These are phyloP conservation scores for Nannospalax galili DNA, from an alignment of 2,113 vertebrate genomes.

Conservation along the genomic window DNA sequence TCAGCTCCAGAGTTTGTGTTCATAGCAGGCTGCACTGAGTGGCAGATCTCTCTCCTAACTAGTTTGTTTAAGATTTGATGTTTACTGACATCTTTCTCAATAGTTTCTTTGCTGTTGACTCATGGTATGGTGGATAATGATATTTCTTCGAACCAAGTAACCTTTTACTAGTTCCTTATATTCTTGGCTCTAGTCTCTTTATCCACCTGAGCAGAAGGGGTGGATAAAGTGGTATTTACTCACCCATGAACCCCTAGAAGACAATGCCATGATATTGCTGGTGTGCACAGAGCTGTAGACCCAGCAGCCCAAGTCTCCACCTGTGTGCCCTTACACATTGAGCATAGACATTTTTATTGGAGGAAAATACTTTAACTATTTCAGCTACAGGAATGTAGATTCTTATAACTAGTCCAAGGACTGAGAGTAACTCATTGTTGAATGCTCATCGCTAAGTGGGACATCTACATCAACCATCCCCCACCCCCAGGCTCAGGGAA, in stretches of 20 bases:
- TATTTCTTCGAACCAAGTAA: neutral
- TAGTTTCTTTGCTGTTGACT: neutral
- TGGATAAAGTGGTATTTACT: neutral
- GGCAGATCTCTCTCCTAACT: neutral
- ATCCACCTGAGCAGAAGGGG: neutral
- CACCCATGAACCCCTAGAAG: neutral
- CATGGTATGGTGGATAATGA: neutral
- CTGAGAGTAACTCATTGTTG: neutral
- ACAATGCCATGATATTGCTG: neutral
- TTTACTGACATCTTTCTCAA: neutral
- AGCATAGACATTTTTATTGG: neutral
- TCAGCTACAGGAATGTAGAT: neutral
- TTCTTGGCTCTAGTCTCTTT: neutral
- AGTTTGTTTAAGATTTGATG: neutral
- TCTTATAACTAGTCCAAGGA: neutral
- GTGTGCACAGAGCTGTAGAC: neutral
- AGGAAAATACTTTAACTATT: slow-evolving; percentile 47
- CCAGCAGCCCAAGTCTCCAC: neutral
- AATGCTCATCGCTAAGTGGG: neutral
- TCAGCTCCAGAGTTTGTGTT: neutral
- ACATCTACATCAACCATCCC: neutral
- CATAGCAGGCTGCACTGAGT: neutral
- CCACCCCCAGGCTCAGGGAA: neutral
- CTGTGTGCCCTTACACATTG: neutral
- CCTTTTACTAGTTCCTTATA: neutral